Evolutionary conservation across 1,140 invertebrate genomes (phyloP).

Genomic region (Cyclargus thomasi): DNA sequence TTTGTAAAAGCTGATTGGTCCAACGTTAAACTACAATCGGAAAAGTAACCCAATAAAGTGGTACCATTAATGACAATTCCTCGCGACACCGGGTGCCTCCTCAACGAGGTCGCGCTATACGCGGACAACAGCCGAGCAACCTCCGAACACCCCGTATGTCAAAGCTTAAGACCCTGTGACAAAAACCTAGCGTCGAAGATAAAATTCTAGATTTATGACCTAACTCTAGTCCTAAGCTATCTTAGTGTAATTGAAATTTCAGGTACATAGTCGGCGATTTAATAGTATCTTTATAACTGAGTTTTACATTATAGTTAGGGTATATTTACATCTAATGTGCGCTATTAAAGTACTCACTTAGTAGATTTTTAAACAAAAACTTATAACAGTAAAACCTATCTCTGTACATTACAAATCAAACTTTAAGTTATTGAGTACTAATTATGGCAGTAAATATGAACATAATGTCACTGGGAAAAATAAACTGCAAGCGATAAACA

Average conservation of each 20-base stretch:
- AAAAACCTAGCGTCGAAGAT: constrained; percentile 66
- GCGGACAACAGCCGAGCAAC: constrained; percentile 7
- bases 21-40: not conserved
- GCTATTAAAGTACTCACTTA: constrained; percentile 41
- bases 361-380: constrained; percentile 11
- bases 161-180: constrained; percentile 64
- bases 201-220: constrained; percentile 63
- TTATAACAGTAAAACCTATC: too few species aligned
- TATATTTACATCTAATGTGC: constrained; percentile 53
- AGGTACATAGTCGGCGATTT: constrained; percentile 69
- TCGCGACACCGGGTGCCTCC: not conserved
- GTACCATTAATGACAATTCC: constrained; percentile 12
- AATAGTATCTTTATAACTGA: constrained; percentile 57
- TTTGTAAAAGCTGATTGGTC: constrained; percentile 15
- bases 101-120: not conserved
- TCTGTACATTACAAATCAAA: too few species aligned
- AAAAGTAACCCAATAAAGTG: constrained; percentile 2
- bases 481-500: too few species aligned
- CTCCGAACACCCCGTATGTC: constrained; percentile 29
- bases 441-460: too few species aligned
- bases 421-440: too few species aligned
- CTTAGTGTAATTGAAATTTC: constrained; percentile 71
- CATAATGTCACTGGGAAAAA: too few species aligned
- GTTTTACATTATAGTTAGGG: constrained; percentile 43
- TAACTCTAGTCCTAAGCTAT: constrained; percentile 65